Percentiles rank a stretch among this genome's conserved stretches.
Evolutionary conservation across 1,140 invertebrate genomes (phyloP).

Genomic region (Pseudoatta argentina): DNA sequence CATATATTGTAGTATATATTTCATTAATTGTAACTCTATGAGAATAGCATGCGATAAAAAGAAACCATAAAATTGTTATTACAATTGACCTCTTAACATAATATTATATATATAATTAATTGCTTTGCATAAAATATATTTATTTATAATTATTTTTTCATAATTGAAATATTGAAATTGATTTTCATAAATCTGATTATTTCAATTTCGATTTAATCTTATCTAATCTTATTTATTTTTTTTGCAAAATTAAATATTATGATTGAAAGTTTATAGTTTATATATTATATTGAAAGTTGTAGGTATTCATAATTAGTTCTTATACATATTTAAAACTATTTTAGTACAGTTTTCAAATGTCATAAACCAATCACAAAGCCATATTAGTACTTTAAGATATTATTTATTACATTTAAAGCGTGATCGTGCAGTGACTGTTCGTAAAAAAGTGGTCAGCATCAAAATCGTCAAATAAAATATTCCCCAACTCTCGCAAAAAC

Average conservation of each 20-base stretch:
- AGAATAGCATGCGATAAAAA: background rate
- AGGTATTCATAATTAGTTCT: no score
- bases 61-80: background rate
- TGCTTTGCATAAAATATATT: background rate
- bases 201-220: slow-evolving; percentile 10
- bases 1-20: background rate
- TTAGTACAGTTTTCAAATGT: no score
- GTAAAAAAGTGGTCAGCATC: background rate
- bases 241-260: background rate
- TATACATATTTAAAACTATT: no score
- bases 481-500: no score
- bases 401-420: background rate
- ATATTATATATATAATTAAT: background rate
- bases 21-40: background rate
- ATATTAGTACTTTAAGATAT: no score
- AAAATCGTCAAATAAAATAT: slow-evolving; percentile 21
- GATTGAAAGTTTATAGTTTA: background rate
- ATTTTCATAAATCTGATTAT: background rate
- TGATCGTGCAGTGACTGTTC: background rate
- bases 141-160: background rate
- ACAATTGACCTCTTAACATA: background rate
- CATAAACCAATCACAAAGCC: no score
- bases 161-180: background rate
- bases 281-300: no score
- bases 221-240: background rate